Base-by-base conservation (phyloP, 2,888 invertebrate genomes). In the Diplazon laetatorius region DNA sequence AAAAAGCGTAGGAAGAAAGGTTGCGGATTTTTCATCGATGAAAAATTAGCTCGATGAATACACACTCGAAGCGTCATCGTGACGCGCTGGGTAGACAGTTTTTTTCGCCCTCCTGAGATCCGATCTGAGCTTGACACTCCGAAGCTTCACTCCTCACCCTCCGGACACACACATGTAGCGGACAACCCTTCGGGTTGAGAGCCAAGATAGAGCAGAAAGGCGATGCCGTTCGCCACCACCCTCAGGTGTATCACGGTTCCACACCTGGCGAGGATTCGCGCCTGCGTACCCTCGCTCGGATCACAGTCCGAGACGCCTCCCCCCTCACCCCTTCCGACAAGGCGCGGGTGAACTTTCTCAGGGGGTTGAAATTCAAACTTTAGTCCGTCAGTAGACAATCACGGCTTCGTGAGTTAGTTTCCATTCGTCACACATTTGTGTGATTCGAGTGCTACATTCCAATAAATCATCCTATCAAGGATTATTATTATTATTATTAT, bases 191-290 rank as follows among this genome's bases (percentile, higher is more conserved):
- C n/a, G 35, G 16, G 39, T 66, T 8, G 59, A 68, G 76, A 60
- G 71, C 20, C 46, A 22, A 72, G 44, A 63, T 57, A 63, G 44
- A 9, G 50, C 16, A 30, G 35, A 66, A 72, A 63, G 55, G 57
- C 37, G 55, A 60, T 73, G 20, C 62, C 63, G 18, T 37, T 25
- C 20, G 9, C 60, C 71, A 30, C 62, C 65, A 42, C 60, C 74
- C 76, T 66, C 46, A 78, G 73, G 78, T 57, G 62, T 85, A 85
- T 86, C 84, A 69, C 76, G 76, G 76, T 71, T 71, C 80, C 74
- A 81, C 86, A 86, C 85, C 87, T 89, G 89, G 86, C 85, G 69
- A 70, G 80, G 80, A 82, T 84, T 70, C 84, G 87, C 88, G 88
- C 82, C 85, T 89, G 89, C 89, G 88, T 86, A 76, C 57, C 59